Evolutionary conservation across 2,113 vertebrate species (phyloP).

Genomic region (Delphinus delphis): DNA sequence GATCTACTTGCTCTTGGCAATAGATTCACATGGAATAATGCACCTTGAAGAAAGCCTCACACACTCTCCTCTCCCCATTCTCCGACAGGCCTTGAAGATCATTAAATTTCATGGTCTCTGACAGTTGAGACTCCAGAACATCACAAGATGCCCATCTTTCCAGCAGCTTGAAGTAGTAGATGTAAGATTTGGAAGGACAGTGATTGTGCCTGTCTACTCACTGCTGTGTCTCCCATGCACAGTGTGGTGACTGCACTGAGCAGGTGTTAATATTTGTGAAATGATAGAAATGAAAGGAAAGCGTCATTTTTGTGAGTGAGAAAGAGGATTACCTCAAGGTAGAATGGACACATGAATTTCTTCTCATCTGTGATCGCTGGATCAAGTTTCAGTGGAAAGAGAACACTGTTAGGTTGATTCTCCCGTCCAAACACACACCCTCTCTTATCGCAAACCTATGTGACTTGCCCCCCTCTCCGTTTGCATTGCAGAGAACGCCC

Average conservation of each 20-base stretch:
- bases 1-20: not conserved
- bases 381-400: not conserved
- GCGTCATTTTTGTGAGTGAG: not conserved
- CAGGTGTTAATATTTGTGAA: not conserved
- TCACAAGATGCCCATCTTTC: not conserved
- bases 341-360: not conserved
- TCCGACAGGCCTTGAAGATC: not conserved
- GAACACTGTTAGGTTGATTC: accelerated
- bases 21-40: not conserved
- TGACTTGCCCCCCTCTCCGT: accelerated
- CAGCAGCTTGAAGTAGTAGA: too few species aligned
- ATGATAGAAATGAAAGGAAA: not conserved
- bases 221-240: accelerated
- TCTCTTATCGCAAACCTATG: not conserved
- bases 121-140: not conserved
- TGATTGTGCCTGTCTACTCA: accelerated
- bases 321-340: not conserved
- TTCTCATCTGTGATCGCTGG: not conserved
- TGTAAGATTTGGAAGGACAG: not conserved
- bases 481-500: accelerated
- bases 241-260: accelerated
- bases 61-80: accelerated
- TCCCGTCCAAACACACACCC: not conserved
- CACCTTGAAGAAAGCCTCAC: accelerated
- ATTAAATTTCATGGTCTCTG: not conserved